Base-by-base conservation (phyloP, 2,888 invertebrate species). In the Trissoscelio sp. region DNA sequence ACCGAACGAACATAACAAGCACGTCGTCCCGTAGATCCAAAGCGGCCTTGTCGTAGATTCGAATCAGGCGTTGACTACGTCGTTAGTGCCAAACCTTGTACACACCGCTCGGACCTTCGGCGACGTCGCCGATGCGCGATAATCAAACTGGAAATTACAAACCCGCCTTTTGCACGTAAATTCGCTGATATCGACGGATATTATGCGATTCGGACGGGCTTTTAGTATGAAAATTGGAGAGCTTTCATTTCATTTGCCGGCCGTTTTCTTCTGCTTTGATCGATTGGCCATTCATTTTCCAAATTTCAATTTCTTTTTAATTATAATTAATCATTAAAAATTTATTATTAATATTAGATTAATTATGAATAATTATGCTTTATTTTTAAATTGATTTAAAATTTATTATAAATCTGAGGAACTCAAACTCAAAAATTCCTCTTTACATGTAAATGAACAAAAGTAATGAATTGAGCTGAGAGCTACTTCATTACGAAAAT, bases 31-130 rank as follows among this genome's bases (percentile, higher is more conserved):
- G 55, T 58, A 28, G 73, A 62, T 73, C 46, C 34, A 20, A 44
- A 55, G 57, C 67, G 31, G 24, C 64, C 42, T 64, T 62, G 62
- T 77, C 78, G 72, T 72, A 46, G 69, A 70, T 78, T 70, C 58
- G 28, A 78, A 78, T 69, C 78, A 51, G 64, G 62, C 64, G 72
- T 73, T 73, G 73, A 73, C 72, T 79, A 66, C 55, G 66, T 79
- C 66, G 79, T 72, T 79, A 66, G 72, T 44, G 72, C 57, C 57
- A 48, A 60, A 64, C 55, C 62, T 48, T 58, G 64, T n/a, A n/a
- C 57, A 69, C 24, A 42, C 37, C 31, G 28, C 18, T 42, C 46
- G 70, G 70, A 62, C 46, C 78, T 46, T 62, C 75, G 53, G 42
- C 72, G 42, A 53, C 57, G 53, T 57, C 64, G 57, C 28, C 24